Evolutionary conservation across 1,140 invertebrate species (phyloP).

Genomic region (Psix sp.): DNA sequence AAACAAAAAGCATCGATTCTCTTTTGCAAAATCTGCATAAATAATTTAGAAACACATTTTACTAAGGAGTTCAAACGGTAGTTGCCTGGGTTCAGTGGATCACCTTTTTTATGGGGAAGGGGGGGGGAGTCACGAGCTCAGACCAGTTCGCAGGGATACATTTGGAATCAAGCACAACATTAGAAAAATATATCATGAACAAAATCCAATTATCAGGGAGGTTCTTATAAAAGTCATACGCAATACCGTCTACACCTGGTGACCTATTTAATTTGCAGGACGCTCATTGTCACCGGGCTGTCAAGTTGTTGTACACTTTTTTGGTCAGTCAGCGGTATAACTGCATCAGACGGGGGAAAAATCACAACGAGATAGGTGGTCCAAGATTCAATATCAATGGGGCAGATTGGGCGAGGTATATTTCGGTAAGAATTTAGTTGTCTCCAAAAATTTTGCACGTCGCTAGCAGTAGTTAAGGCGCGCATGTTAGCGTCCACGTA

Average conservation of each 20-base stretch:
- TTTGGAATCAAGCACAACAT: neutral
- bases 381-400: neutral
- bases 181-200: conserved; percentile 2
- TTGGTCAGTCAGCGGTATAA: neutral
- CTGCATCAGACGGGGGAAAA: neutral
- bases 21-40: conserved; percentile 9
- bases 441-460: too few species aligned
- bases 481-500: too few species aligned
- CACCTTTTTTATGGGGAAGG: conserved; percentile 18
- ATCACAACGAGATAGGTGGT: neutral
- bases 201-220: conserved; percentile 17
- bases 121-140: conserved; percentile 1
- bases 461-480: too few species aligned
- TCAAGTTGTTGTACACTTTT: neutral
- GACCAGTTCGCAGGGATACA: neutral
- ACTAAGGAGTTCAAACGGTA: conserved; percentile 12
- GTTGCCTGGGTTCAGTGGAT: neutral
- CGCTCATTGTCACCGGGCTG: neutral
- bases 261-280: conserved; percentile 25
- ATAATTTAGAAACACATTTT: conserved; percentile 7
- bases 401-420: too few species aligned
- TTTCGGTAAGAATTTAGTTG: too few species aligned
- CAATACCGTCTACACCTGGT: conserved; percentile 20
- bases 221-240: conserved; percentile 21
- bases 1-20: neutral